Base-by-base conservation (phyloP, 2,113 vertebrate genomes). In the Lycaon pictus region DNA sequence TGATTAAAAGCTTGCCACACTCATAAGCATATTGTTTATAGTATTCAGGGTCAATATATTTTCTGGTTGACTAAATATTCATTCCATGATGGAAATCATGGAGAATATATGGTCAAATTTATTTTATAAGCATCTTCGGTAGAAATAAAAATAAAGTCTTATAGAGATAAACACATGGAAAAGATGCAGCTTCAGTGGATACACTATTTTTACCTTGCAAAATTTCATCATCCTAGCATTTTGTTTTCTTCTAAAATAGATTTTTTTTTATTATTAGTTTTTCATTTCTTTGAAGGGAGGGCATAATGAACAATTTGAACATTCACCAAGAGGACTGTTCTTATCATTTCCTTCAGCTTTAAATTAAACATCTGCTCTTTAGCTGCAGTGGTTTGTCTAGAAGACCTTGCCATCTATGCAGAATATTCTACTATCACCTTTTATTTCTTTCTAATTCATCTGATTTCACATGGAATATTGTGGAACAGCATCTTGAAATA, bases 331-430 rank as follows among this genome's bases (percentile, higher is more conserved):
- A 90, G 53, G 62, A 69, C 37, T 2, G 1, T 53, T 71, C 19
- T 22, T 84, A 88, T 88, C 48, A 81, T 97, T 97, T 80, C 65
- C 16, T 67, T 74, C 55, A 92, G 72, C 29, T 94, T 87, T 96
- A 97, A 93, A 87, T 94, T 25, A 97, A 97, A 97, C 94, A 87
- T 55, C 25, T 95, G 9, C 71, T 94, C 85, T 96, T 92, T 84
- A 69, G 65, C 74, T 86, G n/a, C 53, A 93, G 77, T 25, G 58
- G n/a, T 80, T 96, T 97, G 58, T 81, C 58, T 81, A 72, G 58
- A 80, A 92, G 58, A 89, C 63, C 62, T 65, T 88, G 90, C 2
- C 43, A 19, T 71, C 43, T 90, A 92, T 84, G 93, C 25, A 92
- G 81, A 90, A 62, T 88, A 84, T 67, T 77, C 32, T 89, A 56